A percentile compares a stretch with the other conserved stretches of the same genome.
phyloP scores from a whole-genome alignment of 2,797 vertebrate genomes.

The Enteromius thamalakanensis region DNA sequence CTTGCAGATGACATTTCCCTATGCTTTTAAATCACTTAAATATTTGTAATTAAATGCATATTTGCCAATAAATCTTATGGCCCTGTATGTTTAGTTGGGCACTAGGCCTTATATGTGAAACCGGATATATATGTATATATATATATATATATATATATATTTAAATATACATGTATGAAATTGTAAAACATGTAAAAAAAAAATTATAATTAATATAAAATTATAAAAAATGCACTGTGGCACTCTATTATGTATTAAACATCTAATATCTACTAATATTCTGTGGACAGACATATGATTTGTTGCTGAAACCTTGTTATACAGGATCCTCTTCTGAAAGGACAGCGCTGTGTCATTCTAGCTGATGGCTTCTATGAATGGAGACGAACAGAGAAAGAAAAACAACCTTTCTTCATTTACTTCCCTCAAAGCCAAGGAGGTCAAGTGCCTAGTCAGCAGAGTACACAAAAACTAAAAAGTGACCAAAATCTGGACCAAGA shows the following conservation, averaged over 20 bases:
- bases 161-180: too few species aligned
- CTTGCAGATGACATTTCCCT: too few species aligned
- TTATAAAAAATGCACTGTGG: not conserved
- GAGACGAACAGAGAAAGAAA: conserved; percentile 78
- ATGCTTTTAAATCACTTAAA: too few species aligned
- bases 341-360: conserved; percentile 91
- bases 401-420: conserved; percentile 95
- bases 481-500: not conserved
- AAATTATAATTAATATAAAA: too few species aligned
- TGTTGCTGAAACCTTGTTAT: not conserved
- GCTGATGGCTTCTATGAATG: conserved; percentile 98
- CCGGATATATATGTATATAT: not conserved
- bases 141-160: too few species aligned
- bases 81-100: too few species aligned
- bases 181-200: too few species aligned
- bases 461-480: conserved; percentile 4
- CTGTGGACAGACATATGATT: not conserved
- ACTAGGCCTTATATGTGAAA: too few species aligned
- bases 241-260: not conserved
- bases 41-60: too few species aligned
- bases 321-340: conserved; percentile 88
- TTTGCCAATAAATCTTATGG: not conserved
- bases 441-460: conserved; percentile 31
- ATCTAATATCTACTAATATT: not conserved
- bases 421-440: conserved; percentile 79